Base-by-base conservation (phyloP, 30 jellyfish, hydroid and myxozoan species). In the Clytia hemisphaerica region DNA sequence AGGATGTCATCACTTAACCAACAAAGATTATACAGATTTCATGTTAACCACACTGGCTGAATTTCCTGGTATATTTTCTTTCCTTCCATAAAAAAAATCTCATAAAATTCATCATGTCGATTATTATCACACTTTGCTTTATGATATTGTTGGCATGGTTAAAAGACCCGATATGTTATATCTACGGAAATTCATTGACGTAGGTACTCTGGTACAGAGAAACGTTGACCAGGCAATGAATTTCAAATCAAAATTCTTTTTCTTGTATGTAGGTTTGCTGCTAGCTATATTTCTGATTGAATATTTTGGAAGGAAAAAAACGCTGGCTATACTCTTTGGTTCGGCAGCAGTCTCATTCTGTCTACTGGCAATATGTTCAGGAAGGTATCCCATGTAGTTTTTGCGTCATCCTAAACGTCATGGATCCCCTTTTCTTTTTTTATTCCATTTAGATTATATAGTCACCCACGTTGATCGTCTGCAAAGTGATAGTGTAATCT, bases 1-100 rank as follows among this genome's bases (percentile, higher is more conserved):
- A 49, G 83, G 74, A 12, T 89, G 98, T 44, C 16, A 36, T 21
- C 36, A 53, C 24, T 67, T 89, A 16, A 61, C 93, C 0, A 75
- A 73, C 3, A 81, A 64, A 65, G 98, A 89, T 64, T 89, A 75
- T 82, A 51, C 76, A 0, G 95, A 89, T 54, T 89, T 89, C 61
- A 54, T 89, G 71, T 80, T 88, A 93, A 89, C 98, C 0, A 67
- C 94, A 2, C 72, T 68, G 6, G 95, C 98, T 24, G 98, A 89
- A 60, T 73, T 89, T 60, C 98, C 98, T 34, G 98, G 98, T 89
- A 34, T 28, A 49, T 53, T 12, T 2, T 14, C 2, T 2, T 34
- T 37, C 21, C 21, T 12, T 7, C 28, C 12, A 27, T 7, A 21
- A 12, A 51, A 21, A 51, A 51, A 12, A 51, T 12, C 7, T 10